Base-by-base conservation (phyloP, 2,113 vertebrate species). In the Gavialis gangeticus region DNA sequence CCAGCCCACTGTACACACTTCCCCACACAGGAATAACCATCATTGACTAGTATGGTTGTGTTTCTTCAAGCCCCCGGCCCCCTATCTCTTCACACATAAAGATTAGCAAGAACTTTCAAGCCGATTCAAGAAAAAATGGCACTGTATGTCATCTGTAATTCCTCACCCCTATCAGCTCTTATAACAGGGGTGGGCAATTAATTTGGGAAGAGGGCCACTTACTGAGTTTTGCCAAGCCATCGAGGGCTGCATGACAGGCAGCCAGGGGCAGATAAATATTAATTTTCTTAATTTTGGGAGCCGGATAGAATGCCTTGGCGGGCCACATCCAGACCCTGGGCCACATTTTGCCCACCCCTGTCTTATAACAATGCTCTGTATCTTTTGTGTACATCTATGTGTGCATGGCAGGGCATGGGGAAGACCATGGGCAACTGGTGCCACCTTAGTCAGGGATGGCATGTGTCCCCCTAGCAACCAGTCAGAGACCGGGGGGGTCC, bases 81-180 rank as follows among this genome's bases (percentile, higher is more conserved):
- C 1, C 56, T 89, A 73, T 66, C 67, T 85, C 57, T 79, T 90
- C 27, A 60, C 14, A 85, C 89, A 87, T 37, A 64, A 94, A 95
- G 54, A 93, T 54, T 87, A 89, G 79, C 37, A 63, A 76, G 84
- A 89, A 79, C 91, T 93, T 87, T 89, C 87, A 87, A 80, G 85
- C 75, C 87, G 75, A 17, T 24, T 79, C 63, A 84, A 75, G 27
- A 90, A 91, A 76, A 77, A 84, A 82, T 18, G 27, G 2, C 3
- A 8, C 62, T 83, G 30, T 71, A 71, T n/a, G 67, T 71, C 30
- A 46, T 46, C 46, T 46, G 46, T 9, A 46, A 46, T 46, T 46
- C 46, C 46, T 46, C 9, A 46, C 46, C 46, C 46, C 46, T 46
- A 46, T 46, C 46, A 46, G 46, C 46, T 46, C 46, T 46, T 46